Evolutionary conservation across 2,113 vertebrate genomes (phyloP), one percentile per base, ranked within the genome.

Genomic region (Hoplias malabaricus): DNA sequence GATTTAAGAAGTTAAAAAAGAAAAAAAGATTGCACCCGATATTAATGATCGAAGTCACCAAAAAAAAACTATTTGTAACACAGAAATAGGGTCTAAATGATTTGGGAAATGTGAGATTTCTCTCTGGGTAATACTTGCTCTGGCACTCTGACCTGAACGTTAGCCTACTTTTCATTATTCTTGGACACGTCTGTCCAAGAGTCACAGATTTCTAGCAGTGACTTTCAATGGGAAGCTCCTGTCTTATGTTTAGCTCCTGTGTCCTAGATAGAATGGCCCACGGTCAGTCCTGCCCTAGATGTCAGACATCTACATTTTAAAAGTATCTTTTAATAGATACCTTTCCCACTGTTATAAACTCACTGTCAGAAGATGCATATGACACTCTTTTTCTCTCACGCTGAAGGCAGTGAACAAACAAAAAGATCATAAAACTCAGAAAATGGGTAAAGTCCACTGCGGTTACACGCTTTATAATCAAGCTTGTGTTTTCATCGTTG

Each of bases 261-360:
- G 80, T 68, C 69, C 75, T 42, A 73, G 69, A 73, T 78, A 73
- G 69, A 5, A 73, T 82, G 53, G 74, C 75, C 34, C 34, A 61
- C 69, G 65, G 75, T 62, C 63, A 69, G 29, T 67, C 69, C 57
- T 73, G 74, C 36, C 75, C 74, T 77, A 80, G 57, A 80, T 80
- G 74, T 81, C 23, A 33, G 29, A 70, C 42, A 12, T 63, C 36
- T 54, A 42, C 34, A 61, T 67, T 29, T 50, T 33, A 56, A 43
- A 16, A 31, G 19, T 31, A 33, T 69, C 0, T 33, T 48, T 59
- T 46, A 67, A 67, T 59, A 74, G 16, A 50, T n/a, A 33, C 16
- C 66, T 43, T 13, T 50, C 69, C 40, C 42, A 21, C 43, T 53
- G 31, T 14, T 48, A 12, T 62, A n/a, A 36, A 61, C 38, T 61